Conservation (phyloP, 1,140 invertebrate species). For the Palaemon carinicauda region DNA sequence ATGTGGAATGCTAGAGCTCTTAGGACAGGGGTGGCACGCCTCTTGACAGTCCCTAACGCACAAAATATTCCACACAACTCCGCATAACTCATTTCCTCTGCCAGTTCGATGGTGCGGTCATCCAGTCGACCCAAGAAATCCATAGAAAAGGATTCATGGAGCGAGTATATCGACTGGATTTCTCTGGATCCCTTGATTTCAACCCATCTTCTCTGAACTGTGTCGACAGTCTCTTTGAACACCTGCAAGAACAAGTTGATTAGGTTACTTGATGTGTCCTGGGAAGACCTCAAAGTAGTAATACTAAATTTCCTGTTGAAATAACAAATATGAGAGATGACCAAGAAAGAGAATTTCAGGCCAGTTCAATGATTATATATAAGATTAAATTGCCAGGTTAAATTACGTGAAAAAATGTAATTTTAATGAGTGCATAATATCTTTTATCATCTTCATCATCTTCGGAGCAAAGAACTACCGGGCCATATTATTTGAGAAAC, state of each 20-base stretch:
- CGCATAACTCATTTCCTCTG: slow-evolving; percentile 13
- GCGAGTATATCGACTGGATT: slow-evolving; percentile 16
- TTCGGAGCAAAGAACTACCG: too few relatives aligned
- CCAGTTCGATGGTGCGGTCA: slow-evolving; percentile 33
- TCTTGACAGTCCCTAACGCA: slow-evolving; percentile 3
- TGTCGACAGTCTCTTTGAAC: slow-evolving; percentile 15
- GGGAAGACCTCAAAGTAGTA: not conserved
- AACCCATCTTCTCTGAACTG: slow-evolving; percentile 39
- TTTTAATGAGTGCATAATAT: too few relatives aligned
- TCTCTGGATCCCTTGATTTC: slow-evolving; percentile 12
- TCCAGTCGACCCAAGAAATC: slow-evolving; percentile 38
- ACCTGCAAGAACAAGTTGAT: slow-evolving; percentile 5
- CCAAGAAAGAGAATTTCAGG: too few relatives aligned
- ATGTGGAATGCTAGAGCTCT: slow-evolving; percentile 37
- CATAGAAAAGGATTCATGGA: not conserved
- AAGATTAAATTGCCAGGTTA: too few relatives aligned
- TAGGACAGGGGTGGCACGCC: slow-evolving; percentile 34
- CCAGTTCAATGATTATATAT: too few relatives aligned
- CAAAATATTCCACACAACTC: slow-evolving; percentile 28
- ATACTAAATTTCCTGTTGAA: too few relatives aligned
- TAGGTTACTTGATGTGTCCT: too few relatives aligned
- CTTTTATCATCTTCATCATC: too few relatives aligned
- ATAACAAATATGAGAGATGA: too few relatives aligned
- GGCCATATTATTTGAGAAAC: too few relatives aligned
- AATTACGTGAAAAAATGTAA: too few relatives aligned